Evolutionary conservation across 1,140 invertebrate species (phyloP).

Genomic region (Trichonephila inaurata): DNA sequence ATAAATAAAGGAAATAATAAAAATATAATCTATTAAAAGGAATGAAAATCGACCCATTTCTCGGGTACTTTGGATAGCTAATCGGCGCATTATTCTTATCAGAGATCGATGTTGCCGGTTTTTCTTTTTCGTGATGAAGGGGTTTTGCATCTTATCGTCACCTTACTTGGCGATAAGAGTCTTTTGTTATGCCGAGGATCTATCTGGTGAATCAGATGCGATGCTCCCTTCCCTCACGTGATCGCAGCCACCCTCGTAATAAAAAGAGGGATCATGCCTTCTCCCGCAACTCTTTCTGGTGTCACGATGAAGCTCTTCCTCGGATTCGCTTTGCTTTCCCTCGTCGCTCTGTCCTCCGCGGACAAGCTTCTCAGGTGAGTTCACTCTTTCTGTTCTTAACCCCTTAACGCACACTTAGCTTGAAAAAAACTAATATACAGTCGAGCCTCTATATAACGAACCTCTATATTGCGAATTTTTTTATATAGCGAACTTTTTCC

Average conservation of each 20-base stretch:
- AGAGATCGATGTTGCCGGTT: not conserved
- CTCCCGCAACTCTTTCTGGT: not conserved
- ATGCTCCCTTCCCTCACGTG: not conserved
- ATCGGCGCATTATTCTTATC: not conserved
- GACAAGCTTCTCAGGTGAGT: slow-evolving; percentile 56
- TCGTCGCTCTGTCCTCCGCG: not conserved
- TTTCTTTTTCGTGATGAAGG: not conserved
- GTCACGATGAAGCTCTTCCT: slow-evolving; percentile 47
- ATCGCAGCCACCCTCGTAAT: not conserved
- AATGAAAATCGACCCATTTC: too few relatives aligned
- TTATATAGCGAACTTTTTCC: too few relatives aligned
- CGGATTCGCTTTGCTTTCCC: slow-evolving; percentile 36
- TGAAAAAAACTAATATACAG: not conserved
- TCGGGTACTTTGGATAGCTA: not conserved
- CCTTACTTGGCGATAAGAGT: too few relatives aligned
- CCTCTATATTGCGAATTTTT: too few relatives aligned
- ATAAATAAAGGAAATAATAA: too few relatives aligned
- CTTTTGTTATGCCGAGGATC: too few relatives aligned
- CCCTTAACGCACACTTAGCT: too few relatives aligned
- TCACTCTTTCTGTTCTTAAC: not conserved
- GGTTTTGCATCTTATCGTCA: too few relatives aligned
- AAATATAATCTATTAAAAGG: too few relatives aligned
- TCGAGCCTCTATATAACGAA: too few relatives aligned
- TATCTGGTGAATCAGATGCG: not conserved
- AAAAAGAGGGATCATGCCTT: not conserved